Evolutionary conservation across 2,888 invertebrate species (phyloP), one percentile per base, ranked within the genome.

Genomic region (Cephus spinipes): DNA sequence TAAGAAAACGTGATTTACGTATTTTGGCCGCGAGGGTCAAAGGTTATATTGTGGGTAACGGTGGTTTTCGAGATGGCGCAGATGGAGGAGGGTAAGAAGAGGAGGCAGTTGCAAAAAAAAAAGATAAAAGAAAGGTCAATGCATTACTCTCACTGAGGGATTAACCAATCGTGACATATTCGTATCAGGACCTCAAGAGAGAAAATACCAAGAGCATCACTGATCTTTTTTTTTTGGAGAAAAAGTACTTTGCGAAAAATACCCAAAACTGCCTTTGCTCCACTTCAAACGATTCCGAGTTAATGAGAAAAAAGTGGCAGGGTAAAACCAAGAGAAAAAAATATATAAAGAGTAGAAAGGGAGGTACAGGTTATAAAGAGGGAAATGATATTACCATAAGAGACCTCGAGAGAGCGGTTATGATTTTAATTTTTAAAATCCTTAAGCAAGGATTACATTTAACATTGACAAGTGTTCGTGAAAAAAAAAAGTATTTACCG

Each of bases 1-100:
- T 83, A 87, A 87, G 83, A 84, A 84, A 83, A 68, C 36, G 40
- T 84, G 77, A 83, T 85, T 81, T 81, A 85, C 79, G 76, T 78
- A 75, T 73, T 81, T 79, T 78, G 75, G 23, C 9, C 55, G 55
- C 0, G 2, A 23, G 55, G 55, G 55, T 9, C 23, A 23, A 23
- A 55, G 55, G 55, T 55, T 23, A 55, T 23, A 23, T 55, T 55
- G 23, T 23, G 55, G 55, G 23, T 1, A 9, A 23, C 55, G 23
- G 23, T 15, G 55, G 55, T 55, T 55, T 23, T 23, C 55, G 9
- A 0, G 71, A 1, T 69, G 71, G 71, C 31, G 31, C 71, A 33
- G 32, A 71, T 71, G 31, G 71, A 71, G 31, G 12, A 12, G 31
- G 12, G 12, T 71, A 32, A 30, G 32, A 30, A n/a, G 69, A 30